Evolutionary conservation across 2,113 vertebrate species (phyloP), one percentile per base, ranked within the genome.

Genomic region (Petromus typicus): DNA sequence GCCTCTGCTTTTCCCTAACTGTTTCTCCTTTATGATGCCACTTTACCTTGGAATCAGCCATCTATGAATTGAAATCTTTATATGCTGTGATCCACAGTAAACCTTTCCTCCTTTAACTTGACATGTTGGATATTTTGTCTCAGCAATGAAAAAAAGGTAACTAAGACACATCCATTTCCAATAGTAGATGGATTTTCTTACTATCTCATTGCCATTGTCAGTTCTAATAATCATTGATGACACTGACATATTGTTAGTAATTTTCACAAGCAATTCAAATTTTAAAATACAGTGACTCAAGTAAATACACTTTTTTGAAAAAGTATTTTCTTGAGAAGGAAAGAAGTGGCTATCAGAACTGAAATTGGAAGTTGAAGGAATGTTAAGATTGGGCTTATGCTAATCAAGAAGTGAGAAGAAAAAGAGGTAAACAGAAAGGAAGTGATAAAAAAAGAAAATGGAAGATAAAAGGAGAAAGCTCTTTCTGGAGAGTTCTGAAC

Each of bases 301-400:
- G 11, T 93, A 18, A 57, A 7, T 37, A 3, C 40, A 61, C 1
- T 18, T 51, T 57, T 23, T 92, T 66, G n/a, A 67, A 16, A 97
- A 97, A 61, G 34, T 56, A 69, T 63, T 91, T 89, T 73, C 84
- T 89, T 12, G 43, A 76, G 59, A 86, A 54, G 2, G 32, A 95
- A 67, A 71, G 23, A 8, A 91, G 27, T 83, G n/a, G 7, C 1
- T 78, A 18, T 83, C 57, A 76, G 51, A 18, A 81, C 18, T 54
- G n/a, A 63, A n/a, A 10, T 9, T 89, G 32, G 32, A 91, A 89
- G n/a, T 51, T 89, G 32, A 76, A 5, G 16, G 7, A 61, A 4
- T 61, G 3, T 56, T 59, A 89, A 6, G 23, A 73, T 9, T 23
- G 80, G n/a, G 23, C 64, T 93, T 91, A 61, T 85, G n/a, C 67